Percentiles rank a stretch among this genome's conserved stretches.
Conservation (phyloP, 2,888 invertebrate species). For the Clistopyga incitator region DNA sequence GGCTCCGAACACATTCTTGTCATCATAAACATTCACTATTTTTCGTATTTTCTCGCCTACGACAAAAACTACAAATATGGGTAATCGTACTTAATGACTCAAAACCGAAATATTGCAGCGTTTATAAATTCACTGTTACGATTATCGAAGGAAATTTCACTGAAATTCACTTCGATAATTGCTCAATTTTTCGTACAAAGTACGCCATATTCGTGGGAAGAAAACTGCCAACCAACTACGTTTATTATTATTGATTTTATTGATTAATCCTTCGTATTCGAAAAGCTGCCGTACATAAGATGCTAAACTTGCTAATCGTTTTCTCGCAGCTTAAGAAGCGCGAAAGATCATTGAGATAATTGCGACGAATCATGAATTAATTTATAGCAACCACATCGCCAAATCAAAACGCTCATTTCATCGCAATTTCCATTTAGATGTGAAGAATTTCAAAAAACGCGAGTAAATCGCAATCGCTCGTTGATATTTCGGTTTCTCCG, state of each 20-base stretch:
- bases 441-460: not conserved
- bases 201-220: conserved; percentile 9
- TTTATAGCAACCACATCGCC: not conserved
- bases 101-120: conserved; percentile 13
- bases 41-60: conserved; percentile 2
- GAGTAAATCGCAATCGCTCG: not conserved
- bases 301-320: not conserved
- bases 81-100: not conserved
- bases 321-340: not conserved
- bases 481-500: not conserved
- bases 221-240: conserved; percentile 40
- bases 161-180: not conserved
- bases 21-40: not conserved
- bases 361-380: not conserved
- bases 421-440: conserved; percentile 1
- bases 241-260: conserved; percentile 42
- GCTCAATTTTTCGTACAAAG: conserved; percentile 2
- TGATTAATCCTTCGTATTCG: conserved; percentile 19
- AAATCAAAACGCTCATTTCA: not conserved
- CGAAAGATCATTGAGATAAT: not conserved
- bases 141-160: not conserved
- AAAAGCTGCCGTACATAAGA: conserved; percentile 20
- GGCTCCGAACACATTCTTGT: not conserved
- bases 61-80: not conserved
- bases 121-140: not conserved